Evolutionary conservation across 2,113 vertebrate species (phyloP).

Genomic region (Tupaia chinensis): DNA sequence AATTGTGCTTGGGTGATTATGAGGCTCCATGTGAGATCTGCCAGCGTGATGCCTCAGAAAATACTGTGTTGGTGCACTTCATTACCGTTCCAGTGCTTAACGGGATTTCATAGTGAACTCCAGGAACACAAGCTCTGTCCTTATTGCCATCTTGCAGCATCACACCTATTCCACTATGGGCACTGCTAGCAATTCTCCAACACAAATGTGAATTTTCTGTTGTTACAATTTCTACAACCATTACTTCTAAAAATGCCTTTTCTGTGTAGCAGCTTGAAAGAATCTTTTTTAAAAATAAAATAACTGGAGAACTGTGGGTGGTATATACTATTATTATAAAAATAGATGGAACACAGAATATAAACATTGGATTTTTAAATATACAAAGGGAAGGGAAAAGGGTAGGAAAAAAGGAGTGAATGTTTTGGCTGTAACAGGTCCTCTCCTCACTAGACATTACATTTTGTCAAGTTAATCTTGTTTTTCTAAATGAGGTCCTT

Average conservation of each 20-base stretch:
- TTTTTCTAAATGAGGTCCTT: conserved; percentile 76
- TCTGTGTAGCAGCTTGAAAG: conserved; percentile 85
- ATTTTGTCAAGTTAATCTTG: conserved; percentile 74
- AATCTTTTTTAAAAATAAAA: conserved; percentile 3
- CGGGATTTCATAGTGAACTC: conserved; percentile 67
- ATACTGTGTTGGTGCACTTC: neutral
- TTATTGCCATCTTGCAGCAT: conserved; percentile 44
- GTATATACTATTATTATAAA: conserved; percentile 85
- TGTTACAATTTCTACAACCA: conserved; percentile 83
- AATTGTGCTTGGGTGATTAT: neutral
- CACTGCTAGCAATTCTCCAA: conserved; percentile 83
- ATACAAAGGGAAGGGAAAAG: conserved; percentile 66
- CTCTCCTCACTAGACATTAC: conserved; percentile 72
- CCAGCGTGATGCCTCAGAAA: conserved; percentile 11
- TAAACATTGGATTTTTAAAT: conserved; percentile 82
- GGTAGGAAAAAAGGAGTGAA: conserved; percentile 74
- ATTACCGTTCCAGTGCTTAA: conserved; percentile 64
- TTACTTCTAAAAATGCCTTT: conserved; percentile 83
- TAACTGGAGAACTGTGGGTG: conserved; percentile 83
- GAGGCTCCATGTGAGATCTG: neutral
- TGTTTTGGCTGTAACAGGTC: conserved; percentile 81
- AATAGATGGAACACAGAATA: conserved; percentile 84
- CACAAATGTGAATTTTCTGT: conserved; percentile 85
- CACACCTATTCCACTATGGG: conserved; percentile 73
- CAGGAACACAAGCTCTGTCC: conserved; percentile 47